Evolutionary conservation across 2,113 vertebrate species (phyloP).

Genomic region (Trogon melanurus): DNA sequence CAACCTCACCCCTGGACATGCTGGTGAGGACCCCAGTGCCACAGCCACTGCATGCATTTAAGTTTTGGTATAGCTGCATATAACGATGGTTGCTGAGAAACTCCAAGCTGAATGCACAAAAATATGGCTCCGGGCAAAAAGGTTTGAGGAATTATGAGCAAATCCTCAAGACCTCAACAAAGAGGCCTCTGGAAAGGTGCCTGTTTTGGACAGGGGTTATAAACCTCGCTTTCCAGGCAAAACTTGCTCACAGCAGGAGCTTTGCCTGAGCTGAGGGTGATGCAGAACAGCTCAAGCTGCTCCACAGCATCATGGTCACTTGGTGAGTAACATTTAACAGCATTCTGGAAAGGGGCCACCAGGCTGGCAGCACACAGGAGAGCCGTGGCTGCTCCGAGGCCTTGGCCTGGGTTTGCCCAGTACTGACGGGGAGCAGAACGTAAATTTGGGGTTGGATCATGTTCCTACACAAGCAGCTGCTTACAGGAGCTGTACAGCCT

Average conservation of each 20-base stretch:
- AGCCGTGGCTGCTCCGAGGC: background rate
- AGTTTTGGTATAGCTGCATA: background rate
- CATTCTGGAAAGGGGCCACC: background rate
- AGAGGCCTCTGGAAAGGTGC: background rate
- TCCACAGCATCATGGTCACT: background rate
- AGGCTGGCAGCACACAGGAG: background rate
- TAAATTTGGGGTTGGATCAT: accelerated
- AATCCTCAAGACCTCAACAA: background rate
- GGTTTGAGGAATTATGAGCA: background rate
- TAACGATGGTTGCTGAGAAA: background rate
- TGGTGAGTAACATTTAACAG: too few species aligned
- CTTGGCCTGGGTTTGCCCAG: background rate
- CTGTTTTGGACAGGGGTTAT: background rate
- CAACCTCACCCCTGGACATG: accelerated
- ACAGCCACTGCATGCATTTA: background rate
- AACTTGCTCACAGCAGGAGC: background rate
- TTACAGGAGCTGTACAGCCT: background rate
- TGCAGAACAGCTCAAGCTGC: background rate
- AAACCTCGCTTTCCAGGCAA: background rate
- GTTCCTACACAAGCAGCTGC: background rate
- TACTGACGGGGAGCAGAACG: background rate
- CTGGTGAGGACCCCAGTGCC: background rate
- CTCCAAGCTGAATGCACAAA: background rate
- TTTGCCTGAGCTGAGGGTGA: background rate
- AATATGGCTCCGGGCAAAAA: background rate